Evolutionary conservation across 1,140 invertebrate genomes (phyloP).

Genomic region (Antheraea pernyi): DNA sequence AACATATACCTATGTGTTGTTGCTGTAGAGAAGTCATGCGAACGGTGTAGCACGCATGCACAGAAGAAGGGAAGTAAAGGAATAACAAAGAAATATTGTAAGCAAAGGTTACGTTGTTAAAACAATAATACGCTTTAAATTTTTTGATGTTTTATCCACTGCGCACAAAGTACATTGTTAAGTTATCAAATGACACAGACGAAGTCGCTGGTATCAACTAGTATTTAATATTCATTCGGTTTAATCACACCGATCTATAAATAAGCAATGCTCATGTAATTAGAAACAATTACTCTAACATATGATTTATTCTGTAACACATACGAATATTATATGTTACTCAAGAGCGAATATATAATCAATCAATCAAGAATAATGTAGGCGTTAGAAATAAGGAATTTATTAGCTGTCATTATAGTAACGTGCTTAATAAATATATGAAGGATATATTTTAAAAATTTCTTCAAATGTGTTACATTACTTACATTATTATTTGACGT

Average conservation of each 20-base stretch:
- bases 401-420: constrained; percentile 58
- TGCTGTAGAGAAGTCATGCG: too few species aligned
- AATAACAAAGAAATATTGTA: too few species aligned
- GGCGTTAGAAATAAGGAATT: constrained; percentile 39
- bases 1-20: too few species aligned
- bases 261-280: neutral
- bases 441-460: constrained; percentile 40
- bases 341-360: neutral
- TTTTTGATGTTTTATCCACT: too few species aligned
- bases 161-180: too few species aligned
- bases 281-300: neutral
- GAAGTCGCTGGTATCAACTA: too few species aligned
- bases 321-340: neutral
- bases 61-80: too few species aligned
- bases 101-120: too few species aligned
- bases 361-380: constrained; percentile 6
- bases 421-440: constrained; percentile 56
- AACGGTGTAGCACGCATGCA: too few species aligned
- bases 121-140: too few species aligned
- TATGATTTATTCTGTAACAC: neutral
- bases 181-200: too few species aligned
- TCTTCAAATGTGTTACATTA: constrained; percentile 44
- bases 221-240: neutral
- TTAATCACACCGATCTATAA: constrained; percentile 1
- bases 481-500: constrained; percentile 8